Percentiles rank a stretch among this genome's conserved stretches.
Conservation (phyloP, 2,113 vertebrate species). For the Drymodes brunneopygia region DNA sequence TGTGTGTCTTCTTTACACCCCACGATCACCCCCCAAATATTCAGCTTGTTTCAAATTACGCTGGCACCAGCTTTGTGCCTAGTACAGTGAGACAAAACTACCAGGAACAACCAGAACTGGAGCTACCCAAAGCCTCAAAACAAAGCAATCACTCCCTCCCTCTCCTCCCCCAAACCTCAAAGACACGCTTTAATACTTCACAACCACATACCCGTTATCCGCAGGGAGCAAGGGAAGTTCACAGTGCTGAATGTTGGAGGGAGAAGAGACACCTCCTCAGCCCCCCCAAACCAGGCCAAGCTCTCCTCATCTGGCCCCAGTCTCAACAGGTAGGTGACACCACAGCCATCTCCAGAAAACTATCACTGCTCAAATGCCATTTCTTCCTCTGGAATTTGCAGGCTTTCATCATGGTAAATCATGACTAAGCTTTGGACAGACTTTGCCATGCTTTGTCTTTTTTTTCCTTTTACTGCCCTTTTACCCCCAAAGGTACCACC, state of each 20-base stretch:
- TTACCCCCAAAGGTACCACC: not conserved
- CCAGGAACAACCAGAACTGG: not conserved
- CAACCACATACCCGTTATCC: not conserved
- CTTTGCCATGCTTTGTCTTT: not conserved
- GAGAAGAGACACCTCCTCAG: not conserved
- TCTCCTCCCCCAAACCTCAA: not conserved
- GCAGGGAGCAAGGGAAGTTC: not conserved
- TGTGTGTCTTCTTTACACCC: not conserved
- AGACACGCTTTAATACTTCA: not conserved
- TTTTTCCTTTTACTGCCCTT: not conserved
- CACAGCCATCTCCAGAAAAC: not conserved
- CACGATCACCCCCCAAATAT: not conserved
- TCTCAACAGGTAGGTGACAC: not conserved
- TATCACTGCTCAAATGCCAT: accelerated
- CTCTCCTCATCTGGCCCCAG: not conserved
- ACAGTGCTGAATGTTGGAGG: not conserved
- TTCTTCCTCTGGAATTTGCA: not conserved
- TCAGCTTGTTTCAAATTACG: not conserved
- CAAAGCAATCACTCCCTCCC: not conserved
- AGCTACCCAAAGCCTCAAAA: not conserved
- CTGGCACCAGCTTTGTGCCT: accelerated
- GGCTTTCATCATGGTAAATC: not conserved
- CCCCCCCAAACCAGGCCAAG: not conserved
- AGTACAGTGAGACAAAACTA: not conserved
- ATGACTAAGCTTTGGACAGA: not conserved